Base-by-base conservation (phyloP, 2,888 invertebrate species). In the Nycteola revayana region DNA sequence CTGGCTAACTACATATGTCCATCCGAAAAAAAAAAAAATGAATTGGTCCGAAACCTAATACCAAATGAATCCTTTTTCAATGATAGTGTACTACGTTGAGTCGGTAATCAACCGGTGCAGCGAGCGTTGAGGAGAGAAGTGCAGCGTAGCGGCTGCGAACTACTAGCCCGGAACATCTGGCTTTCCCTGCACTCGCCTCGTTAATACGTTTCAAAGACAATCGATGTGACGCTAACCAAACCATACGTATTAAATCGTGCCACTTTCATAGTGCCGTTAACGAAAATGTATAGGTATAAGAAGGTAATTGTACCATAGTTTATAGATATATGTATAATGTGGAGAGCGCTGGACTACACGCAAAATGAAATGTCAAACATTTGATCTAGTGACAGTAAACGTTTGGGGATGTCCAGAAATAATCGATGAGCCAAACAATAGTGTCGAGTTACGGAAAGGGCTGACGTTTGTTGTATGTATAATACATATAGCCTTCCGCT, bases 91-190 rank as follows among this genome's bases (percentile, higher is more conserved):
- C 40, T 34, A 39, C 36, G 37, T 35, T 44, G 31, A 38, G 23
- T 32, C 7, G 35, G 42, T 37, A 52, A 54, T 52, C 75, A 79
- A 64, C 57, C 68, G 63, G 72, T 61, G 71, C 76, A 75, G 42
- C 57, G 62, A 74, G 67, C 75, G 77, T 75, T 68, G 65, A 59
- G 60, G 68, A 67, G 67, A 62, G 67, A 62, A 73, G 64, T 67
- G 74, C 68, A 75, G 75, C 72, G 71, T 73, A 58, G 66, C 71
- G 57, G 77, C 75, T 62, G 68, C 78, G 79, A 79, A 58, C 80
- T 73, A 73, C 61, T 75, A 71, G 81, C 66, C 72, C 72, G 78
- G 80, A 76, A 79, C 77, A 77, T 66, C 52, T 60, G 65, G 77
- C 81, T 86, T 86, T 84, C 81, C 78, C 80, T 69, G 59, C 67